Percentiles rank a stretch among this genome's conserved stretches.
These are phyloP conservation scores for Talpa occidentalis DNA, from an alignment of 2,113 vertebrate species.

Conservation along the genomic window DNA sequence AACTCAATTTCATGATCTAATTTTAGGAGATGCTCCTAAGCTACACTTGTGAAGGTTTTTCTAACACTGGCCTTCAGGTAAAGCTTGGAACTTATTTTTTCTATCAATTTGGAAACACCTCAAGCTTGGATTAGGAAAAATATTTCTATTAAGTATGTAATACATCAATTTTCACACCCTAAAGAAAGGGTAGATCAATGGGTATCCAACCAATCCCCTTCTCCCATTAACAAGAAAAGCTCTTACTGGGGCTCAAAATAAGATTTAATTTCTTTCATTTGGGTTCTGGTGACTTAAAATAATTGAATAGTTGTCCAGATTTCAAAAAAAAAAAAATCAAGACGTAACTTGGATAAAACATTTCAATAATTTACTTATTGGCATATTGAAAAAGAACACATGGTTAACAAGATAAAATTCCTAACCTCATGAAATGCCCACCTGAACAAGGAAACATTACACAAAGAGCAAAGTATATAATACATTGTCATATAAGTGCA, in stretches of 20 bases:
- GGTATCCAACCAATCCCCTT: too few relatives aligned
- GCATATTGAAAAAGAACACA: background rate
- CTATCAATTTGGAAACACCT: background rate
- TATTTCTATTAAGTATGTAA: background rate
- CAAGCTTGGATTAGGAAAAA: background rate
- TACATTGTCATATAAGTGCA: background rate
- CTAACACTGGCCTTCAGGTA: background rate
- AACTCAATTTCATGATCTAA: slow-evolving; percentile 18
- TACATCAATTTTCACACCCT: background rate
- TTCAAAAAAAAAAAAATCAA: background rate
- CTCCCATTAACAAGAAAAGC: background rate
- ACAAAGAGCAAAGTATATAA: background rate
- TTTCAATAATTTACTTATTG: background rate
- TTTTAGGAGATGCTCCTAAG: background rate
- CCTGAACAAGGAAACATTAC: background rate
- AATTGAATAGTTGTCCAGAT: background rate
- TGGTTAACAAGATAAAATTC: background rate
- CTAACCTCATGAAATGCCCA: background rate
- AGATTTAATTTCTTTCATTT: background rate
- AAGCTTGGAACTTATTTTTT: background rate
- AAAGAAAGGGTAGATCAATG: background rate
- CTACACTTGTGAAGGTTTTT: background rate
- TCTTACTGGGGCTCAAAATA: background rate
- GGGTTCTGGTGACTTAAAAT: background rate
- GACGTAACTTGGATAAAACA: background rate